A percentile compares a stretch with the other conserved stretches of the same genome.
phyloP scores from a whole-genome alignment of 2,888 invertebrate species.

The Noctua pronuba region DNA sequence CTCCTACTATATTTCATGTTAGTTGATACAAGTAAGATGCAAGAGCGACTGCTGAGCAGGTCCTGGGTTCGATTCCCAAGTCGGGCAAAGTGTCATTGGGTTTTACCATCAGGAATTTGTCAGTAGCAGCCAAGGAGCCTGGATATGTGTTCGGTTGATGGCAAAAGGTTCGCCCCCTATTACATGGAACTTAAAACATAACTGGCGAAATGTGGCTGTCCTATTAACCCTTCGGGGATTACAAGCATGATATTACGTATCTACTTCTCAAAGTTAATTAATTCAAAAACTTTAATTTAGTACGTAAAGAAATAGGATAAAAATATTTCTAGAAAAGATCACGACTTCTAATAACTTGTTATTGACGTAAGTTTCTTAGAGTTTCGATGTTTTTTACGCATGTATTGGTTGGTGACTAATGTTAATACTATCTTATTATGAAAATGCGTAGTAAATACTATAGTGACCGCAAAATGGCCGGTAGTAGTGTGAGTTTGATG shows the following conservation, averaged over 20 bases:
- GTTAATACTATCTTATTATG: neutral
- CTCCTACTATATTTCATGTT: no score
- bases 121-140: neutral
- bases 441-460: slow-evolving; percentile 33
- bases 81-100: no score
- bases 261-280: neutral
- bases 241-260: neutral
- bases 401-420: slow-evolving; percentile 3
- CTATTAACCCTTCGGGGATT: neutral
- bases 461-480: slow-evolving; percentile 9
- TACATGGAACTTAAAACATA: neutral
- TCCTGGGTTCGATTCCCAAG: no score
- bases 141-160: neutral
- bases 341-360: slow-evolving; percentile 2
- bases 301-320: slow-evolving; percentile 1
- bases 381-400: slow-evolving; percentile 3
- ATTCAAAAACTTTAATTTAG: neutral
- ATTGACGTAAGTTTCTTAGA: slow-evolving; percentile 14
- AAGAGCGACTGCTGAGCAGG: no score
- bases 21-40: no score
- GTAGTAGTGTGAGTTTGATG: slow-evolving; percentile 6
- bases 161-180: neutral
- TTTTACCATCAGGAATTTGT: no score
- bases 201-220: neutral
- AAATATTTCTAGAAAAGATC: slow-evolving; percentile 14